Base-by-base conservation (phyloP, 2,888 invertebrate genomes). In the Sinhomidia bicolor region DNA sequence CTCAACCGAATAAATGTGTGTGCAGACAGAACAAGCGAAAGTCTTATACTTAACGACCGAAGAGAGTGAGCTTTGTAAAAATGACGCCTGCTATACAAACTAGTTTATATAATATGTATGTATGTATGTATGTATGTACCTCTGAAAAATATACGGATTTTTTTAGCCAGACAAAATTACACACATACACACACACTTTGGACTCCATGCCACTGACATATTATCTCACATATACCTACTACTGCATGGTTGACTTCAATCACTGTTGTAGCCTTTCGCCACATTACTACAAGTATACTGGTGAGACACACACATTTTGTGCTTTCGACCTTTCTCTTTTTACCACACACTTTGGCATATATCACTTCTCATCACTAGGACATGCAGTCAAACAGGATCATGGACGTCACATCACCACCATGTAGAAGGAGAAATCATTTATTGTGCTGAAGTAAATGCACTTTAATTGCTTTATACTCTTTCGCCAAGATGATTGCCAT, bases 301-400 rank as follows among this genome's bases (percentile, higher is more conserved):
- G 3, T 3, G 36, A 36, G 36, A 29, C 10, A 62, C 29, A 68
- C 36, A 36, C 32, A 17, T 68, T 68, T 68, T 36, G 68, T 68
- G 36, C 17, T 68, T 32, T 68, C 68, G 68, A 68, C 68, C 68
- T 68, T 68, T 68, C 68, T 68, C 36, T 68, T 62, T 65, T 68
- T 47, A 68, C 68, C 68, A 47, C 74, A 74, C 26, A 44, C 74
- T 47, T 26, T 36, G 7, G 7, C 57, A 57, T 57, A 57, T 3
- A n/a, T 6, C 26, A 62, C 29, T 14, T 29, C 29, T 14, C 62
- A 62, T 29, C 62, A 29, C 29, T 14, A 29, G 26, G 62, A 62
- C 29, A 29, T 23, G 29, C 62, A 62, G 62, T 62, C 62, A 62
- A 29, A 62, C 62, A 62, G 62, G 62, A 62, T 62, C 62, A 62